Evolutionary conservation across 1,140 invertebrate species (phyloP), one percentile per base, ranked within the genome.

Genomic region (Tetragonula clypearis): DNA sequence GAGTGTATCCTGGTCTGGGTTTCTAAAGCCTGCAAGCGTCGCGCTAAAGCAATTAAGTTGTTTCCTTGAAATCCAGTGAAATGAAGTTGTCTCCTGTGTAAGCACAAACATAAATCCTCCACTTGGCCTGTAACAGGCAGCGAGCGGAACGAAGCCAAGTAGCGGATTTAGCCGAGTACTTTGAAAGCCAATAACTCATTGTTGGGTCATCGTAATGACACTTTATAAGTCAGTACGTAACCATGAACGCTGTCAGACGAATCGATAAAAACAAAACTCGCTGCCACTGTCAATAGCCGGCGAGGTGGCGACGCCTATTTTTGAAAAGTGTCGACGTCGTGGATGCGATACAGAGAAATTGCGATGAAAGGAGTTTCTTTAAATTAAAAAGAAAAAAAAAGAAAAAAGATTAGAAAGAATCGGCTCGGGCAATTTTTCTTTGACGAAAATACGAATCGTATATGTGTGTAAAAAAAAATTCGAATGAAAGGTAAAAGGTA

Each of bases 171-270:
- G 85, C 86, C 86, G 90, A 87, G 87, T 90, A 92, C 93, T 94
- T 93, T 92, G 89, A 93, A 93, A 94, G 93, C 93, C 93, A 94
- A 94, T 94, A 94, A 93, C 92, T 94, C 90, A 91, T 91, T 93
- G 94, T 94, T 92, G 91, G 90, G 91, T 94, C 92, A 93, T 92
- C 86, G 89, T 89, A 93, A 93, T 93, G 92, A 91, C 91, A 91
- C 88, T 93, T 91, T 90, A 92, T 90, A 92, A 86, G 91, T 84
- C 87, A 73, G 56, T 80, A 81, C 65, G 80, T 81, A 86, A 90
- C 81, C 79, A 68, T 76, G 82, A 81, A 85, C 80, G 56, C 14
- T 74, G 72, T 83, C 66, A 66, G 60, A 56, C 75, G 30, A 75
- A 77, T 73, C 79, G 65, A 83, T 60, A 60, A 78, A 58, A 81